phyloP scores from a whole-genome alignment of 2,888 invertebrate genomes.

The Exocentrus adspersus region DNA sequence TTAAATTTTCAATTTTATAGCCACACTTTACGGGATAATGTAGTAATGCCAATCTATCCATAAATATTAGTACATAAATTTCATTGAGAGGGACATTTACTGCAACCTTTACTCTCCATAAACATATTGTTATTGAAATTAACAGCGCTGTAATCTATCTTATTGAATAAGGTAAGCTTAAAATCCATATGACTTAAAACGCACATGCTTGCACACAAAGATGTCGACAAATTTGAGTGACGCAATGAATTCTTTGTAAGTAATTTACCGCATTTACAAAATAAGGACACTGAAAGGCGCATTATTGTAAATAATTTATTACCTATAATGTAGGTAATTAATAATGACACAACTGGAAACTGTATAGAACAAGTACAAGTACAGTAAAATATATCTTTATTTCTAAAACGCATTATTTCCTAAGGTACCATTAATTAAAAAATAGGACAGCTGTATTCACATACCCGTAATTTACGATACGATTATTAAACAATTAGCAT shows the following conservation, averaged over 20 bases:
- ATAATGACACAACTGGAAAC: too few relatives aligned
- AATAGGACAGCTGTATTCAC: not conserved
- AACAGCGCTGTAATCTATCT: not conserved
- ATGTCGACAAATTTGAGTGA: not conserved
- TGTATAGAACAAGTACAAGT: too few relatives aligned
- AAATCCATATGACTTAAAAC: not conserved
- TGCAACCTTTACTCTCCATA: constrained; percentile 8
- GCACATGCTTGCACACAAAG: not conserved
- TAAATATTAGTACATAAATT: constrained; percentile 15
- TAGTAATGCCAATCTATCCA: constrained; percentile 7
- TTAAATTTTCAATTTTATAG: constrained; percentile 12
- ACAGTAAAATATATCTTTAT: too few relatives aligned
- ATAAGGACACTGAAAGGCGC: too few relatives aligned
- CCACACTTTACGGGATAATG: constrained; percentile 2
- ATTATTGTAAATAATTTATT: too few relatives aligned
- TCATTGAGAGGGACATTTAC: constrained; percentile 5
- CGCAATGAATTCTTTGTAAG: not conserved
- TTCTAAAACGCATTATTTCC: not conserved
- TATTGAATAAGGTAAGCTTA: not conserved
- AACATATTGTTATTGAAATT: constrained; percentile 8
- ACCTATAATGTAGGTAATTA: too few relatives aligned
- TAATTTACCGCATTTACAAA: too few relatives aligned
- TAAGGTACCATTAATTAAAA: not conserved
- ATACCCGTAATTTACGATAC: not conserved
- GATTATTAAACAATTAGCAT: not conserved